phyloP scores from a whole-genome alignment of 1,140 invertebrate genomes.

The Drosophila bocki region DNA sequence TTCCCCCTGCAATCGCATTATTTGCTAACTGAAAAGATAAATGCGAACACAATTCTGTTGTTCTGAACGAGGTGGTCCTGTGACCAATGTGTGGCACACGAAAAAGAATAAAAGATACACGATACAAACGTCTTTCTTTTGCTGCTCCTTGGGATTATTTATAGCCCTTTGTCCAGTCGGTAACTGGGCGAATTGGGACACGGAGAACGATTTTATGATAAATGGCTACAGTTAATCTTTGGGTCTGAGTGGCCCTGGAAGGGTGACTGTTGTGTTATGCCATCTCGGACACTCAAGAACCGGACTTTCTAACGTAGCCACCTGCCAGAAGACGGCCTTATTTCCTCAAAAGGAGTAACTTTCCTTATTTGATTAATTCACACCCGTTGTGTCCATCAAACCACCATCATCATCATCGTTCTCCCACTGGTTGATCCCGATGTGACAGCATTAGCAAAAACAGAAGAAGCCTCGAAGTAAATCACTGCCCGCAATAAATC shows the following conservation, averaged over 20 bases:
- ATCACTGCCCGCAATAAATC: conserved; percentile 36
- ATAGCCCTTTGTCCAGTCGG: conserved; percentile 43
- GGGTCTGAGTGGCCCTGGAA: conserved; percentile 7
- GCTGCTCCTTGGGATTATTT: conserved; percentile 64
- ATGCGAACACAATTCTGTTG: conserved; percentile 6
- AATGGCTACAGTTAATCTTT: conserved; percentile 67
- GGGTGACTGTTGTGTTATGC: conserved; percentile 9
- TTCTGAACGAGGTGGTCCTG: conserved; percentile 10
- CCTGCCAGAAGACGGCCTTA: conserved; percentile 1
- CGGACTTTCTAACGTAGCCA: neutral
- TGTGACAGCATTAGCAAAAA: conserved; percentile 33
- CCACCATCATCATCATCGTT: conserved; percentile 23
- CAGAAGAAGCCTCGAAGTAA: conserved; percentile 20
- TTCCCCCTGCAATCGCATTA: conserved; percentile 31
- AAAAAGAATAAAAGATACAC: conserved; percentile 31
- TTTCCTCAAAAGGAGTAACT: conserved; percentile 4
- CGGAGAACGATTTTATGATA: conserved; percentile 70
- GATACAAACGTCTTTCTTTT: conserved; percentile 47
- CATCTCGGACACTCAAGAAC: neutral
- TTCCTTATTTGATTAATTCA: conserved; percentile 32
- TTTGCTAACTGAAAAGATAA: conserved; percentile 5
- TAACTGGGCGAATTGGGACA: conserved; percentile 19
- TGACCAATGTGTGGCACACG: conserved; percentile 23
- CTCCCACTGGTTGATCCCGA: conserved; percentile 25
- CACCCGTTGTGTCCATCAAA: conserved; percentile 20